phyloP scores from a whole-genome alignment of 2,888 invertebrate genomes.

The Andrena marginata region DNA sequence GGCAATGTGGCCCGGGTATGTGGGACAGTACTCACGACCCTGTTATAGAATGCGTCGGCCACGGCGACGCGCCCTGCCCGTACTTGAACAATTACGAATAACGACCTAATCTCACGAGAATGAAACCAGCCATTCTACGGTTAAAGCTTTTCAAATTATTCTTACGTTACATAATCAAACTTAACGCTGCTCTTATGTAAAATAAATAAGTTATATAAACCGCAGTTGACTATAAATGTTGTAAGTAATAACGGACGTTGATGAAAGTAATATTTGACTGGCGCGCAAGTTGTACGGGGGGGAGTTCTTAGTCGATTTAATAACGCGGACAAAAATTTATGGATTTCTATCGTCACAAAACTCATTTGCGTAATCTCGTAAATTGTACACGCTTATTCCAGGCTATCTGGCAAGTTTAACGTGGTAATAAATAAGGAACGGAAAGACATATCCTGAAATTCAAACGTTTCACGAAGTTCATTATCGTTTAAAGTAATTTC shows the following conservation, averaged over 20 bases:
- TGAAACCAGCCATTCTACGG: constrained; percentile 31
- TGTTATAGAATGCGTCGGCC: constrained; percentile 93
- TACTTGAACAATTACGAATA: constrained; percentile 78
- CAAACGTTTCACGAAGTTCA: constrained; percentile 59
- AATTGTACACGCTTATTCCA: constrained; percentile 26
- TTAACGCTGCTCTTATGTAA: constrained; percentile 43
- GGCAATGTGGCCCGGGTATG: constrained; percentile 96
- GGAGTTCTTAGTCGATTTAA: constrained; percentile 35
- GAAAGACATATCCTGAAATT: constrained; percentile 72
- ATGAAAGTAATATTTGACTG: constrained; percentile 61
- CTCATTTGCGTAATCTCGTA: constrained; percentile 36
- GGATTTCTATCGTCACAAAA: constrained; percentile 32
- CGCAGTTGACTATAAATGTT: constrained; percentile 37
- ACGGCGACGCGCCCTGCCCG: constrained; percentile 87
- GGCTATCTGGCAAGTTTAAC: constrained; percentile 31
- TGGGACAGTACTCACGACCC: constrained; percentile 98
- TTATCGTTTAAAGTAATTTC: constrained; percentile 24
- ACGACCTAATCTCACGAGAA: constrained; percentile 53
- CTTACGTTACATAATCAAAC: constrained; percentile 43
- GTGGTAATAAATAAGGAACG: constrained; percentile 45
- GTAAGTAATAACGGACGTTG: constrained; percentile 43
- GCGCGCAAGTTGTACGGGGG: constrained; percentile 32
- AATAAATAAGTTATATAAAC: constrained; percentile 43
- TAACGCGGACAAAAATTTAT: constrained; percentile 14
- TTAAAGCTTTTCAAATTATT: constrained; percentile 45